phyloP scores from a whole-genome alignment of 2,888 invertebrate genomes.

The Linyphia triangularis region DNA sequence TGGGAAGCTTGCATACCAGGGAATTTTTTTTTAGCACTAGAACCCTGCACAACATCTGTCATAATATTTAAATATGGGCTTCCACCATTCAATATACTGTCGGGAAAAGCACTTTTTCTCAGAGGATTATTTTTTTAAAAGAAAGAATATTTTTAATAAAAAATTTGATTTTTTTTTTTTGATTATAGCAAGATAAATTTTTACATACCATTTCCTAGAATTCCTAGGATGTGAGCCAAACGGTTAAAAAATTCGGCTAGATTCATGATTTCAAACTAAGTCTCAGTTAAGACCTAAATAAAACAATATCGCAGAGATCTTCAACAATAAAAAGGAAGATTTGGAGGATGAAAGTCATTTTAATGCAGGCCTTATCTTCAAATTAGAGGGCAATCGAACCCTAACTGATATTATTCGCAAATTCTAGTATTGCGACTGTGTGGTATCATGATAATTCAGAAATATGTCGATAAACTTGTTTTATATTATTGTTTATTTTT shows the following conservation, averaged over 20 bases:
- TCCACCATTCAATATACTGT: not conserved
- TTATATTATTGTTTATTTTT: conserved; percentile 10
- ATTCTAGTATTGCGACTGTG: not conserved
- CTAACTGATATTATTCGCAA: conserved; percentile 13
- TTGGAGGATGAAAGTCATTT: not conserved
- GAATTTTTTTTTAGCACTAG: no score
- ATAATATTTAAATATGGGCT: not conserved
- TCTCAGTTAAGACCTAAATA: not conserved
- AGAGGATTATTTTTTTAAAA: no score
- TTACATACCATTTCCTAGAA: conserved; percentile 49
- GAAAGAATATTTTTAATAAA: no score
- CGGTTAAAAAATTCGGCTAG: not conserved
- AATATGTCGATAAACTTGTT: conserved; percentile 15
- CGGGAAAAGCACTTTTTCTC: no score
- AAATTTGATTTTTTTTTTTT: no score
- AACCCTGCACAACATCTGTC: not conserved
- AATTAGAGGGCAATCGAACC: conserved; percentile 3
- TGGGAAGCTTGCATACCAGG: no score
- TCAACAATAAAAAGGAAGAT: conserved; percentile 14
- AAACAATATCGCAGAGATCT: conserved; percentile 1
- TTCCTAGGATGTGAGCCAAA: conserved; percentile 41
- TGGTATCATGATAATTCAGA: conserved; percentile 6
- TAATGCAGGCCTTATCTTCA: conserved; percentile 17
- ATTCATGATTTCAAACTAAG: conserved; percentile 22
- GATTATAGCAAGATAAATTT: not conserved